Evolutionary conservation across 2,888 invertebrate species (phyloP).

Genomic region (Tipula confusa): DNA sequence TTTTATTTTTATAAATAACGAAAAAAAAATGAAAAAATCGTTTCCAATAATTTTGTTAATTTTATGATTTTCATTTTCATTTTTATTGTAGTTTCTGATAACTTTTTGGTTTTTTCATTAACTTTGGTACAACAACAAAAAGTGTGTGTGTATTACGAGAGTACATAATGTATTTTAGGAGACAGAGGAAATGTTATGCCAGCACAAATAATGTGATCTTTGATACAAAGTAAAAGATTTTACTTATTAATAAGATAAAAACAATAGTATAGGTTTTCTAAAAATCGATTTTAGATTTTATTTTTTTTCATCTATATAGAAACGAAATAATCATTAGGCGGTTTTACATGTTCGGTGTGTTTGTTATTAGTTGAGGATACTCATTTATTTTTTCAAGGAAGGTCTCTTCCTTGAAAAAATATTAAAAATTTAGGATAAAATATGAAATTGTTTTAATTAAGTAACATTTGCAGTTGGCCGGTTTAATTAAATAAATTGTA

Average conservation of each 20-base stretch:
- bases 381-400: too few species aligned
- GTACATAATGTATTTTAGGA: background rate
- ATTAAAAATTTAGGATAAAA: background rate
- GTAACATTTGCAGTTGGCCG: background rate
- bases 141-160: background rate
- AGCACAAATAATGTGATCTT: conserved; percentile 3
- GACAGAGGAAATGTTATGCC: background rate
- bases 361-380: too few species aligned
- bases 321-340: background rate
- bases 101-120: conserved; percentile 20
- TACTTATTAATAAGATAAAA: conserved; percentile 6
- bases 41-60: conserved; percentile 25
- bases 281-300: background rate
- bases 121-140: background rate
- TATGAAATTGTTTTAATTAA: background rate
- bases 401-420: background rate
- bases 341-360: background rate
- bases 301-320: background rate
- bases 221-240: background rate
- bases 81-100: conserved; percentile 20
- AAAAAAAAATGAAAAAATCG: background rate
- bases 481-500: background rate
- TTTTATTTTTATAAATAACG: conserved; percentile 15
- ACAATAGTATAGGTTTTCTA: background rate
- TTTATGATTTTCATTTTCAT: conserved; percentile 20